Percentiles rank a stretch among this genome's conserved stretches.
Conservation (phyloP, 2,888 invertebrate species). For the Leptopilina syphax region DNA sequence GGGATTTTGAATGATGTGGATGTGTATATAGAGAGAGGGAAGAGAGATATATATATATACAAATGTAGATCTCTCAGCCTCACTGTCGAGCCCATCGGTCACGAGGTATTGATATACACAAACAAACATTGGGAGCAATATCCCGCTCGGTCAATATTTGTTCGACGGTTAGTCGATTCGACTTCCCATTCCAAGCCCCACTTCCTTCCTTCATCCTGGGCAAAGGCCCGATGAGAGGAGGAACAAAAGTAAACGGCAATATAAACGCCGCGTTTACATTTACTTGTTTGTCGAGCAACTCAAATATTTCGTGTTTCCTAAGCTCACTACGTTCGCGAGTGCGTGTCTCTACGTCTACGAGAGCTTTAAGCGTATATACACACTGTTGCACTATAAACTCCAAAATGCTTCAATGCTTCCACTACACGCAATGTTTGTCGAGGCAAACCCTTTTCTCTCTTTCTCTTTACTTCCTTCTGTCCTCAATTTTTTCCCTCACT, state of each 20-base stretch:
- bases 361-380: slow-evolving; percentile 4
- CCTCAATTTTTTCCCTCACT: slow-evolving; percentile 45
- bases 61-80: slow-evolving; percentile 3
- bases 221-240: slow-evolving; percentile 62
- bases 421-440: slow-evolving; percentile 69
- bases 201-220: slow-evolving; percentile 52
- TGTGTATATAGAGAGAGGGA: neutral
- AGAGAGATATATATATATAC: neutral
- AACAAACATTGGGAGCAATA: slow-evolving; percentile 76
- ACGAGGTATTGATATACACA: slow-evolving; percentile 75
- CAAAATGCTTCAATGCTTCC: slow-evolving; percentile 52
- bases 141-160: slow-evolving; percentile 76
- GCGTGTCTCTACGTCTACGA: slow-evolving; percentile 47
- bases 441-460: slow-evolving; percentile 52
- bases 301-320: slow-evolving; percentile 74
- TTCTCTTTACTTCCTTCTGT: slow-evolving; percentile 42
- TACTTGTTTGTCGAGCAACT: slow-evolving; percentile 75
- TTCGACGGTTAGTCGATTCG: slow-evolving; percentile 74
- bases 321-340: slow-evolving; percentile 58
- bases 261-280: slow-evolving; percentile 76
- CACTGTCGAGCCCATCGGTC: slow-evolving; percentile 64
- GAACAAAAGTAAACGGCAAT: slow-evolving; percentile 74
- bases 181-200: slow-evolving; percentile 45
- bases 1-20: neutral
- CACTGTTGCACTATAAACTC: slow-evolving; percentile 32